Conservation (phyloP, 1,140 invertebrate genomes). For the Tetragnatha versicolor region DNA sequence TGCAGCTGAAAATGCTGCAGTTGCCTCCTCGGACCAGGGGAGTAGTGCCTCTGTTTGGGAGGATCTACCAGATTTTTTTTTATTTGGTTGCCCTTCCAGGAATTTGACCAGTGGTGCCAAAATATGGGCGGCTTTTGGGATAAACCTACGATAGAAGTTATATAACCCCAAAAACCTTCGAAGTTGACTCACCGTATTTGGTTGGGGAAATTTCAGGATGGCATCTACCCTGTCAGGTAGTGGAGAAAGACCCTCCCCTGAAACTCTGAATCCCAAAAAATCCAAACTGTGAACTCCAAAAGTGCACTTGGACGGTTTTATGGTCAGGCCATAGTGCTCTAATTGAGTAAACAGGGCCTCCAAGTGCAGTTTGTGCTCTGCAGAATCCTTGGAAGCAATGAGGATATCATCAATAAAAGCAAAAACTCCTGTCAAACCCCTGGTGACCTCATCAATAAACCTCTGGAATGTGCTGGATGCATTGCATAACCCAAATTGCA, state of each 20-base stretch:
- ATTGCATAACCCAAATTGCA: constrained; percentile 51
- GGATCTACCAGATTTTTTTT: background rate
- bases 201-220: background rate
- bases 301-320: background rate
- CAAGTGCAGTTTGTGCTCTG: background rate
- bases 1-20: background rate
- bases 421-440: background rate
- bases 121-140: background rate
- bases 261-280: background rate
- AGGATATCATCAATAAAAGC: background rate
- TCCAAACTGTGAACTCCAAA: background rate
- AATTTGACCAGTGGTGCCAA: background rate
- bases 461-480: background rate
- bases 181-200: background rate
- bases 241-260: background rate
- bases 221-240: background rate
- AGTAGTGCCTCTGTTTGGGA: background rate
- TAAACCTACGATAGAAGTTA: background rate
- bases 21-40: background rate
- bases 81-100: background rate
- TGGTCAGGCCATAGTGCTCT: background rate
- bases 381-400: background rate
- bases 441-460: background rate
- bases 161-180: background rate
- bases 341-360: background rate